A percentile compares a stretch with the other conserved stretches of the same genome.
Conservation (phyloP, 2,888 invertebrate genomes). For the Heliconius ismenius region DNA sequence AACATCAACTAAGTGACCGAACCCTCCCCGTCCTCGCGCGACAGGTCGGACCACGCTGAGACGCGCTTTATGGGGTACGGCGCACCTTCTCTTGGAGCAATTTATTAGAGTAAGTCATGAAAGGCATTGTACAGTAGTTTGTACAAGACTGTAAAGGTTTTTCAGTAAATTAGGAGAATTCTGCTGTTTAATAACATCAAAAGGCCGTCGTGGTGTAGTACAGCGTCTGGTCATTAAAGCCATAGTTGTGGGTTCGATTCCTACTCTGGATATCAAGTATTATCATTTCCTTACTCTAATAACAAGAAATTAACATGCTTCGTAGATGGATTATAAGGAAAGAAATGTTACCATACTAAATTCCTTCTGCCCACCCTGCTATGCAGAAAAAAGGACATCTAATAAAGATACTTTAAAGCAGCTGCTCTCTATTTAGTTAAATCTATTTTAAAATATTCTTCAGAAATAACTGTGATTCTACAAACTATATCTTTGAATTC, state of each 20-base stretch:
- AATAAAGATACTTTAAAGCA: neutral
- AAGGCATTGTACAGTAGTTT: neutral
- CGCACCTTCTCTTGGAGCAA: slow-evolving; percentile 59
- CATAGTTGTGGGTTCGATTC: too few species aligned
- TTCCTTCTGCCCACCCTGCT: too few species aligned
- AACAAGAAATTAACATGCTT: too few species aligned
- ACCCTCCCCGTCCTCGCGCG: slow-evolving; percentile 59
- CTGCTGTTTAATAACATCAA: neutral
- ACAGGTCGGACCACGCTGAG: slow-evolving; percentile 46
- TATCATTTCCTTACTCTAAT: too few species aligned
- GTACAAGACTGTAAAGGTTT: neutral
- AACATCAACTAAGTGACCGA: slow-evolving; percentile 53
- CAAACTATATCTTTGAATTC: neutral
- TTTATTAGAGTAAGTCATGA: slow-evolving; percentile 62
- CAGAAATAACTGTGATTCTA: neutral
- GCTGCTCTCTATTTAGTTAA: neutral
- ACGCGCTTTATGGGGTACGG: slow-evolving; percentile 67
- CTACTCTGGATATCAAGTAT: too few species aligned
- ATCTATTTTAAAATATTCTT: neutral
- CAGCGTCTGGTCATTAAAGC: too few species aligned
- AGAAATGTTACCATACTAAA: too few species aligned
- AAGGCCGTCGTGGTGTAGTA: too few species aligned
- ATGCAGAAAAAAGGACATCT: too few species aligned
- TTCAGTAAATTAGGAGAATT: neutral
- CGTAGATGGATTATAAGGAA: too few species aligned